phyloP scores from a whole-genome alignment of 1,140 invertebrate species.

The Aphaenogaster ashmeadi region DNA sequence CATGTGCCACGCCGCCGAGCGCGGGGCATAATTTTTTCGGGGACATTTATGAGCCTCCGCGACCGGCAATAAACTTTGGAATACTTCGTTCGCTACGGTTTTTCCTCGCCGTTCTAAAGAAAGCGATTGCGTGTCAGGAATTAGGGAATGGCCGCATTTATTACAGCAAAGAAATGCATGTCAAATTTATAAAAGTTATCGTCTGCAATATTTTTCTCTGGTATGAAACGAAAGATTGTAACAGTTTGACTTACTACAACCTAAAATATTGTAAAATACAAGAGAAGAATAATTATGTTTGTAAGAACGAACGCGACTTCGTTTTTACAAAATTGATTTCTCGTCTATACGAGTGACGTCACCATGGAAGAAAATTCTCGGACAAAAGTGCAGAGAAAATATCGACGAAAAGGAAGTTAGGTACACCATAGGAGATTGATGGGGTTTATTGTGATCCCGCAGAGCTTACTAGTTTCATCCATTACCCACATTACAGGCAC shows the following conservation, averaged over 20 bases:
- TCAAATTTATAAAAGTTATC: conserved; percentile 8
- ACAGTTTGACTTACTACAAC: neutral
- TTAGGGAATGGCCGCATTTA: neutral
- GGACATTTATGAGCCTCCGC: conserved; percentile 16
- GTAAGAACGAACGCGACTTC: neutral
- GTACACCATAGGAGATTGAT: conserved; percentile 74
- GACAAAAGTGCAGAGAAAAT: conserved; percentile 17
- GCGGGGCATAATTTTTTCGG: conserved; percentile 10
- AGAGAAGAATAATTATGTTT: neutral
- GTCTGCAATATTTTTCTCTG: neutral
- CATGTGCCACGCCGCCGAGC: neutral
- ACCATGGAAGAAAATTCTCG: neutral
- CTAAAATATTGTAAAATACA: neutral
- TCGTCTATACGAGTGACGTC: conserved; percentile 1
- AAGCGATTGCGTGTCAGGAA: neutral
- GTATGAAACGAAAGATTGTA: neutral
- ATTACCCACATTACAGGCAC: conserved; percentile 71
- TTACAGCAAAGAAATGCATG: neutral
- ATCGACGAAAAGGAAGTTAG: conserved; percentile 68
- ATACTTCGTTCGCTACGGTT: conserved; percentile 7
- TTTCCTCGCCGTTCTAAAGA: conserved; percentile 1
- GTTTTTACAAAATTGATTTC: conserved; percentile 5
- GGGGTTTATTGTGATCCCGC: conserved; percentile 76
- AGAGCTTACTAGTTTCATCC: conserved; percentile 78
- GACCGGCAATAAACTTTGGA: conserved; percentile 34